Evolutionary conservation across 2,113 vertebrate species (phyloP), one percentile per base, ranked within the genome.

Genomic region (Merops nubicus): DNA sequence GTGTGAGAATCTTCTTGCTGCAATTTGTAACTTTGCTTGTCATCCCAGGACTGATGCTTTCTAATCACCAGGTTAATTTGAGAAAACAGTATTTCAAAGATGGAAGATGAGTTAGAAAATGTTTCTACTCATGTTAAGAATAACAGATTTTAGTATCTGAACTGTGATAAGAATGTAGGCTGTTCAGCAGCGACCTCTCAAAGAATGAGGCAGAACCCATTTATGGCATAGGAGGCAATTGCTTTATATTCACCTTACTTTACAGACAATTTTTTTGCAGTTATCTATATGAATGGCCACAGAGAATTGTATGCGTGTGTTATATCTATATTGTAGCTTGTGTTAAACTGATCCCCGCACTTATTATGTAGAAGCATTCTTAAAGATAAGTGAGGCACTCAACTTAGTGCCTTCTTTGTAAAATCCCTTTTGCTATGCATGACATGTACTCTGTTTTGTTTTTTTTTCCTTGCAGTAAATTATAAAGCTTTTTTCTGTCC

Each of bases 351-450:
- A 93, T 93, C 79, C 83, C 48, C 83, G n/a, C 75, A 15, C 86
- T 94, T 86, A 92, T 54, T 95, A 62, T 92, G 83, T 88, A 36
- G 79, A 95, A 91, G 88, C 90, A 91, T 95, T 95, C 88, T 92
- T 86, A 82, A 87, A 94, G 91, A 93, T 96, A 96, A 96, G 96
- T 96, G 93, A 96, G 79, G 88, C 96, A 93, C 93, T 96, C 95
- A 94, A 96, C 93, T 96, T 95, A 78, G 88, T 96, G 87, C 88
- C 93, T 92, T 94, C 95, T 96, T 94, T 97, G 95, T 96, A 94
- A 96, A 96, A 95, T 93, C 91, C 60, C 92, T 96, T 97, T 97
- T 96, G 89, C 96, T 96, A 96, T 96, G 93, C 93, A 93, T 96
- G 92, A 95, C 96, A 95, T 96, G 95, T 91, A 89, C 85, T 93